A percentile compares a stretch with the other conserved stretches of the same genome.
These are phyloP conservation scores for Rambutsinella grinnellia DNA, from an alignment of 2,888 invertebrate genomes.

Conservation along the genomic window DNA sequence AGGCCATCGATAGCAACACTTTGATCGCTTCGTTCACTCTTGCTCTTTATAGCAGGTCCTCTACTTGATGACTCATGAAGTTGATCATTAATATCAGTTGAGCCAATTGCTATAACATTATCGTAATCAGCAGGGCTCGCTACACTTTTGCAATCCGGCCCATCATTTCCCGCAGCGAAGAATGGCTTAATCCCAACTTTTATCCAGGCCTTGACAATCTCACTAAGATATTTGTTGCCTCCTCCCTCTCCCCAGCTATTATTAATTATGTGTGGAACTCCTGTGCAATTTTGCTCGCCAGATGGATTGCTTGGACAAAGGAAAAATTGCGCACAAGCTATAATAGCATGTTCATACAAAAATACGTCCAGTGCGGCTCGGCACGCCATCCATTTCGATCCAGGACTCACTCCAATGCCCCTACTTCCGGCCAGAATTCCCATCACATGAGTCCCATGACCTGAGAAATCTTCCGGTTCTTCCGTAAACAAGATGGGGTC, in stretches of 20 bases:
- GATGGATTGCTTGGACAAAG: not conserved
- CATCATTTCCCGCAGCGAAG: constrained; percentile 49
- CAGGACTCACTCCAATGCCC: not conserved
- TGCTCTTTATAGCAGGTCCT: constrained; percentile 24
- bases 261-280: not conserved
- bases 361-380: not conserved
- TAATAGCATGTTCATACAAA: not conserved
- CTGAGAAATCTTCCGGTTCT: not conserved
- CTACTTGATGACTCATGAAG: constrained; percentile 31
- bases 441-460: constrained; percentile 24
- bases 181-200: constrained; percentile 37
- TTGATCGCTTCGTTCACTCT: not conserved
- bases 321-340: not conserved
- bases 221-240: not conserved
- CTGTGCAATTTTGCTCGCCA: not conserved
- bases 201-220: constrained; percentile 14
- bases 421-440: not conserved
- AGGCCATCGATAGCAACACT: not conserved
- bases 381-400: not conserved
- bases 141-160: constrained; percentile 32
- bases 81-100: constrained; percentile 27
- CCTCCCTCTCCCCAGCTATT: not conserved
- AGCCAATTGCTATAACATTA: constrained; percentile 36
- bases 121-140: constrained; percentile 37
- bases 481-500: constrained; percentile 1